Evolutionary conservation across 30 jellyfish, hydroid and myxozoan genomes (phyloP).

Genomic region (Hydractinia echinata): DNA sequence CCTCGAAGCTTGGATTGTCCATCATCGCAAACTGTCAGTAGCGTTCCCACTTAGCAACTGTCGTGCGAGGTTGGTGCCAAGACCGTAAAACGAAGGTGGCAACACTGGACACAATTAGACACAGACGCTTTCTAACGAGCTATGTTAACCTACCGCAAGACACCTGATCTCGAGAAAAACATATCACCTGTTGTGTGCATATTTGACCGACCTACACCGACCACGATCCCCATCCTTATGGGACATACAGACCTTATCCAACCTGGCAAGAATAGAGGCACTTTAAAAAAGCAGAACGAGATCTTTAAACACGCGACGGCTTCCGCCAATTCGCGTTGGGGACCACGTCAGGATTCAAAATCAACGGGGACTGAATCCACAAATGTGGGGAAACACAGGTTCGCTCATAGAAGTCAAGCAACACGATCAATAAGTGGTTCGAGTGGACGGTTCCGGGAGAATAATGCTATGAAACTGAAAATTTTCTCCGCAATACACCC

Average conservation of each 20-base stretch:
- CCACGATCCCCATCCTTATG: neutral
- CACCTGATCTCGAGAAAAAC: neutral
- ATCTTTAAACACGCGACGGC: neutral
- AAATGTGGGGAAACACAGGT: slow-evolving; percentile 26
- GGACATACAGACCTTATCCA: too few species aligned
- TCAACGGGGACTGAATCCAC: slow-evolving; percentile 17
- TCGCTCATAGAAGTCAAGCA: slow-evolving; percentile 7
- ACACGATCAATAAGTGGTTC: too few species aligned
- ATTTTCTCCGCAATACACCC: neutral
- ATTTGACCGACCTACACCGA: neutral
- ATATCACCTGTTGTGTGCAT: neutral
- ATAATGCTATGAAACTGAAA: slow-evolving; percentile 6
- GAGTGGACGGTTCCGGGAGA: slow-evolving; percentile 22
- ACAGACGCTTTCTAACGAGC: slow-evolving; percentile 12
- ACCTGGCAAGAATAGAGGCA: too few species aligned
- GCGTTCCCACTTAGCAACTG: too few species aligned
- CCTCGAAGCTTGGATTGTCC: too few species aligned
- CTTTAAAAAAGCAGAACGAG: too few species aligned
- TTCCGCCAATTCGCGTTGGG: slow-evolving; percentile 12
- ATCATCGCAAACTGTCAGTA: too few species aligned
- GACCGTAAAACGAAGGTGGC: too few species aligned
- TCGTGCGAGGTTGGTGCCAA: too few species aligned
- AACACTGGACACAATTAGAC: neutral
- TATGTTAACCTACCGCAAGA: neutral
- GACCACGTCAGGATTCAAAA: slow-evolving; percentile 28